phyloP scores from a whole-genome alignment of 92 coral and sea anemone species.

The Phenganax subtilis region DNA sequence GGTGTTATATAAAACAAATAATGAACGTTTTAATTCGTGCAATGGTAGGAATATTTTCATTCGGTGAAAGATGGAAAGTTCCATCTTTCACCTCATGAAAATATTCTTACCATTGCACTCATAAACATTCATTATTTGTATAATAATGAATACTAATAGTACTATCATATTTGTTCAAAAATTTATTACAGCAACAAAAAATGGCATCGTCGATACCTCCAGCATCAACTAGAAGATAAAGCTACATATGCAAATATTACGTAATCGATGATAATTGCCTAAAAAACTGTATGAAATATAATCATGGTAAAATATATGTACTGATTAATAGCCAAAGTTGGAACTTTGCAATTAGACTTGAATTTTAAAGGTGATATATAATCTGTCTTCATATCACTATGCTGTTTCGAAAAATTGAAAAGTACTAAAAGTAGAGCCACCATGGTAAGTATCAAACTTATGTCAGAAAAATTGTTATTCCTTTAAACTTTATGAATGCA shows the following conservation, averaged over 20 bases:
- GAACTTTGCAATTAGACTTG: constrained; percentile 22
- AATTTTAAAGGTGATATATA: constrained; percentile 13
- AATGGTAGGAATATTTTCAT: no score
- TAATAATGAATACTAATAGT: not conserved
- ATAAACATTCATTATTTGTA: no score
- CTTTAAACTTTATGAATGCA: no score
- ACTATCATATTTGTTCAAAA: not conserved
- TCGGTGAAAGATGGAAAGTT: no score
- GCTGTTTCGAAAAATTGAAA: no score
- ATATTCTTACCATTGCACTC: no score
- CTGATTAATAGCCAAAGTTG: constrained; percentile 14
- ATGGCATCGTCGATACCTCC: constrained; percentile 16
- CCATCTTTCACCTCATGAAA: no score
- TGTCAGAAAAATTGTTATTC: no score
- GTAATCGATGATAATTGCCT: not conserved
- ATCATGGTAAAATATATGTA: not conserved
- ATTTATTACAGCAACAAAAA: constrained; percentile 5
- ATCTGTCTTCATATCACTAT: not conserved
- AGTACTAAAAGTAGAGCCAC: no score
- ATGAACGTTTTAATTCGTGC: no score
- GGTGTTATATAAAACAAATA: no score
- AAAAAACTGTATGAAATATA: not conserved
- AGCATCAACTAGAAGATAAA: not conserved
- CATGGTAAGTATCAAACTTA: no score
- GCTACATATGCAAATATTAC: not conserved